Base-by-base conservation (phyloP, 1,140 invertebrate species). In the Popillia japonica region DNA sequence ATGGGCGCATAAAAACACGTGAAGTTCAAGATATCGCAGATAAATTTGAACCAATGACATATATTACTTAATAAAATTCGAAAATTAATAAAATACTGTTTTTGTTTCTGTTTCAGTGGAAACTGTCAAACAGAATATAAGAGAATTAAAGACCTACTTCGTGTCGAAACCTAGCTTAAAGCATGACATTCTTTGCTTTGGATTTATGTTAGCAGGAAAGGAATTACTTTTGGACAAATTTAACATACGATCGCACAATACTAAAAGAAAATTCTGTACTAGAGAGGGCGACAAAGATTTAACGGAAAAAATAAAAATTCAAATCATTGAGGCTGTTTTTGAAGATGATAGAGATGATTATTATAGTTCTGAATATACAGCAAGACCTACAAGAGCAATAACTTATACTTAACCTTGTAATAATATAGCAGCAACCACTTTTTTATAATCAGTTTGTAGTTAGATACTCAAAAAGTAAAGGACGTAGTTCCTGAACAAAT, bases 271-370 rank as follows among this genome's bases (percentile, higher is more conserved):
- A n/a, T 55, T n/a, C 6, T 7, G 6, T 6, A 55, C 48, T n/a
- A 55, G 17, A 55, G 17, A 2, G 48, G 48, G 4, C 27, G 27
- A 55, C 2, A 55, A 55, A n/a, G 48, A n/a, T 17, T 55, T 55
- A 55, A 14, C 48, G 7, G 48, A 55, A 55, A 55, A 55, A 55
- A 3, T 55, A 17, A 55, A 55, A 55, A n/a, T 55, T 55, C 48
- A 55, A 55, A 55, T 55, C 6, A 55, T 55, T 17, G 48, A 55
- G 17, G 48, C 48, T 6, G 17, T 55, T 17, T 55, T 55, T n/a
- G 48, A 55, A n/a, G 48, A 55, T 55, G 48, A 55, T 55, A 55
- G 48, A n/a, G 48, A 55, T 55, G 48, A 55, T 17, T 55, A 55
- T n/a, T 55, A 55, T 17, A 55, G 48, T 55, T 55, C 14, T 55